Evolutionary conservation across 2,888 invertebrate species (phyloP).

Genomic region (Drosophila neutralis): DNA sequence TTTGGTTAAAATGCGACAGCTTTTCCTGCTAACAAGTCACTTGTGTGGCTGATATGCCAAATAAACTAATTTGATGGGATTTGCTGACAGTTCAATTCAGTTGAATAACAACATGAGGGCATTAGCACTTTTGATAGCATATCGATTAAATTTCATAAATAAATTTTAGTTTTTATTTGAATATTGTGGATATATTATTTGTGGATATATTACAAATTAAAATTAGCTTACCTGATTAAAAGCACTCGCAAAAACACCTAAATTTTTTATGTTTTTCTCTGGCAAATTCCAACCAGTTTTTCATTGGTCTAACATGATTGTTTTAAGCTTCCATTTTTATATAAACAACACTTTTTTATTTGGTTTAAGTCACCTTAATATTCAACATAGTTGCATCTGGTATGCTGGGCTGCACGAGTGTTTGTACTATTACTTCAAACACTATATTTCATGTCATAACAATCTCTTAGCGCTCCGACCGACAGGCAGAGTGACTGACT

Average conservation of each 20-base stretch:
- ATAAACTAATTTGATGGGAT: slow-evolving; percentile 39
- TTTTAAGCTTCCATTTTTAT: neutral
- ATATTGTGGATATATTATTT: too few relatives aligned
- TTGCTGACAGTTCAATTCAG: slow-evolving; percentile 5
- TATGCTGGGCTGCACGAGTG: neutral
- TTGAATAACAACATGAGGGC: neutral
- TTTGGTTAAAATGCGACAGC: slow-evolving; percentile 15
- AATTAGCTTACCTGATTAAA: neutral
- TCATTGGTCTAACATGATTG: neutral
- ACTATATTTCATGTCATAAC: slow-evolving; percentile 9
- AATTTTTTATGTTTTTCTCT: neutral
- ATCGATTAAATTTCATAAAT: neutral
- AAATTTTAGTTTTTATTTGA: neutral
- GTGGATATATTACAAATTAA: neutral
- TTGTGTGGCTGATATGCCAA: slow-evolving; percentile 6
- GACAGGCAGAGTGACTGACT: slow-evolving; percentile 6
- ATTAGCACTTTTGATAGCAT: too few relatives aligned
- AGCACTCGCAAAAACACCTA: neutral
- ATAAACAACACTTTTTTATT: neutral
- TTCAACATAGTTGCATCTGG: neutral
- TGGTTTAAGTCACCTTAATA: neutral
- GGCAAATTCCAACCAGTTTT: neutral
- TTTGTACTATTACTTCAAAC: neutral
- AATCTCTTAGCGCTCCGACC: slow-evolving; percentile 14
- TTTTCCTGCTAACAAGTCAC: slow-evolving; percentile 24